These are phyloP conservation scores for Trichopoda pennipes DNA, from an alignment of 2,888 invertebrate species.

Conservation along the genomic window DNA sequence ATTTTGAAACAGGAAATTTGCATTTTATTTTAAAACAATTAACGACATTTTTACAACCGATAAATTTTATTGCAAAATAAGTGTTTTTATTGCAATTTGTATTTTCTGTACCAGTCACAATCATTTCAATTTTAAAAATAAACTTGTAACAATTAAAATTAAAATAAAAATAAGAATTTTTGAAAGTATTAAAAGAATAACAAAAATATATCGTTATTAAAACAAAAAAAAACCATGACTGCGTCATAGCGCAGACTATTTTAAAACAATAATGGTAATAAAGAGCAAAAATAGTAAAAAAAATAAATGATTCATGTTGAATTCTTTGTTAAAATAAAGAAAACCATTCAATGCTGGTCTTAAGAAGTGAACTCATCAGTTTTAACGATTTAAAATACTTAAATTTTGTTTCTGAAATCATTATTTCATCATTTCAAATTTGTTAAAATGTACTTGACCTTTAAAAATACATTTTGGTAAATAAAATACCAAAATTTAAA, in stretches of 20 bases:
- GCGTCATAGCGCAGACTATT: background rate
- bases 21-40: too few species aligned
- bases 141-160: slow-evolving; percentile 2
- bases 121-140: background rate
- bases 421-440: background rate
- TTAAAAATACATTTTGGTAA: slow-evolving; percentile 1
- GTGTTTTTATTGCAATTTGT: background rate
- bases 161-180: background rate
- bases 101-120: background rate
- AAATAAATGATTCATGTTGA: background rate
- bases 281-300: background rate
- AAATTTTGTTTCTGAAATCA: background rate
- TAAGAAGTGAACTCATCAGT: too few species aligned
- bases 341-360: background rate
- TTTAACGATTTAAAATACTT: background rate
- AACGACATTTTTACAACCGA: background rate
- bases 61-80: background rate
- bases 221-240: background rate
- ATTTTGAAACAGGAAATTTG: too few species aligned
- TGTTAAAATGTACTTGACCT: background rate
- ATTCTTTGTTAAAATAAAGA: background rate
- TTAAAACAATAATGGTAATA: background rate
- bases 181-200: background rate
- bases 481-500: background rate
- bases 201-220: background rate